Evolutionary conservation across 2,113 vertebrate genomes (phyloP), one percentile per base, ranked within the genome.

Genomic region (Genyomyrus donnyi): DNA sequence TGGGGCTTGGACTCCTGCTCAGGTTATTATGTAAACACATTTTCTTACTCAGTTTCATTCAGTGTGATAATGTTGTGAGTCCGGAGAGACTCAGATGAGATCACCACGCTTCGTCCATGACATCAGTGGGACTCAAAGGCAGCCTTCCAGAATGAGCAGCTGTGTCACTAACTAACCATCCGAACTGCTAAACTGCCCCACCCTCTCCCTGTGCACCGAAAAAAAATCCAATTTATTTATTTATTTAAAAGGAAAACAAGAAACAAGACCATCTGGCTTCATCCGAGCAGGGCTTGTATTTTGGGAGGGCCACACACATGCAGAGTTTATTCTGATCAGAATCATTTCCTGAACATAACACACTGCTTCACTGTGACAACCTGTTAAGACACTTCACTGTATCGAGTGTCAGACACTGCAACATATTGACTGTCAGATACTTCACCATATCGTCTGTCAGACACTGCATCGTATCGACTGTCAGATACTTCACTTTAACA

Each of bases 1-100:
- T 77, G 13, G 77, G 35, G 49, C 15, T 77, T 89, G 89, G 50
- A 92, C 88, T 90, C 90, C 80, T 0, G 50, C 90, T 88, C 89
- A 45, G 49, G 84, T 8, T 83, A 77, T 95, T 94, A 91, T 92
- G 91, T 93, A 95, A 95, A 53, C 48, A 95, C 94, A 92, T 91
- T 56, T 85, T 91, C 89, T 92, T 90, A 93, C 83, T 91, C 88
- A 93, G 83, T 91, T 91, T 94, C 94, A 93, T 93, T 94, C 92
- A 91, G 62, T 15, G 62, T 39, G 8, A 90, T 91, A 85, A 89
- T 62, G 50, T 91, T 93, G 89, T 49, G 88, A n/a, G 91, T 92
- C 89, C 90, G 93, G 92, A 92, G 88, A 91, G 92, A 89, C 90
- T 93, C 89, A 89, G 89, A 91, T 87, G 91, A 93, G 92, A 94